These are phyloP conservation scores for Diglossa brunneiventris DNA, from an alignment of 2,113 vertebrate genomes.

Conservation along the genomic window DNA sequence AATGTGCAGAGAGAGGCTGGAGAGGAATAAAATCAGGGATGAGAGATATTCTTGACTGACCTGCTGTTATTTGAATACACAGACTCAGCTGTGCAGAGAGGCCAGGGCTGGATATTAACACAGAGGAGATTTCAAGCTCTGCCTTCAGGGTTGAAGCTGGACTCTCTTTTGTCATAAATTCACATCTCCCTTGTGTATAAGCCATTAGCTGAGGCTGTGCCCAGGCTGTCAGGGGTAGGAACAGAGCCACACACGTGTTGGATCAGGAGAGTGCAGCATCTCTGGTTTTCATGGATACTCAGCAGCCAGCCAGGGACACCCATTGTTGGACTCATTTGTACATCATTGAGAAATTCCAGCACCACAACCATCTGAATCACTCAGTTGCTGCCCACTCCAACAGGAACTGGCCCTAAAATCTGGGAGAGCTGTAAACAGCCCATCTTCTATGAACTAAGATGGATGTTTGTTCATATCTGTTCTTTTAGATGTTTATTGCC, in stretches of 20 bases:
- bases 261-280: background rate
- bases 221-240: background rate
- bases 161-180: background rate
- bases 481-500: constrained; percentile 25
- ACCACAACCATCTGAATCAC: background rate
- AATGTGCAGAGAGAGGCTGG: background rate
- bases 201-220: background rate
- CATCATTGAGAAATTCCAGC: background rate
- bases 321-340: background rate
- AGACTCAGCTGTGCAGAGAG: background rate
- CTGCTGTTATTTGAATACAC: background rate
- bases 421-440: background rate
- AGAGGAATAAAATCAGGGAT: background rate
- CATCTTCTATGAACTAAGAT: background rate
- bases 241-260: accelerated
- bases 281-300: background rate
- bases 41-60: background rate
- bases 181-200: background rate
- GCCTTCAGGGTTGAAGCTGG: background rate
- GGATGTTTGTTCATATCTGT: background rate
- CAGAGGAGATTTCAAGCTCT: constrained; percentile 3
- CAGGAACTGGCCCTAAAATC: constrained; percentile 10
- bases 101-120: background rate
- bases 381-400: background rate
- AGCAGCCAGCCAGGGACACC: background rate